A percentile compares a stretch with the other conserved stretches of the same genome.
Conservation (phyloP, 2,113 vertebrate species). For the Lanius ludovicianus region DNA sequence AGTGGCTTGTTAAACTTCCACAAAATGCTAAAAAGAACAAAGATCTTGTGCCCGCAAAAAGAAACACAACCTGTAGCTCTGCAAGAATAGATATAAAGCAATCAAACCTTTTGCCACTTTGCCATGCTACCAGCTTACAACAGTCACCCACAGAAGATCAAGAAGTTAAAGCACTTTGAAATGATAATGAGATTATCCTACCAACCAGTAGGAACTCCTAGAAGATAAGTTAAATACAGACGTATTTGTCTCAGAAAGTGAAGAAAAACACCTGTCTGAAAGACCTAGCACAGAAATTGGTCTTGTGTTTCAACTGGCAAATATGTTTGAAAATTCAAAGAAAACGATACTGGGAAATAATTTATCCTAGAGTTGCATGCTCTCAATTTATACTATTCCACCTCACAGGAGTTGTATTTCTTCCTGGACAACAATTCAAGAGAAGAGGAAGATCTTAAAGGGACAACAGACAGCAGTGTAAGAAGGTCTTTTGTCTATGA, state of each 20-base stretch:
- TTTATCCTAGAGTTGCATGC: not conserved
- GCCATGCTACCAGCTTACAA: not conserved
- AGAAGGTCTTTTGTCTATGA: not conserved
- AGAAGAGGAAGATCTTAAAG: not conserved
- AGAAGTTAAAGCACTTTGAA: not conserved
- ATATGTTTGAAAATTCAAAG: not conserved
- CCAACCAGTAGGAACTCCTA: not conserved
- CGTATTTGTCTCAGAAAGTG: not conserved
- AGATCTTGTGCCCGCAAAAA: not conserved
- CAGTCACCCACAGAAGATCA: not conserved
- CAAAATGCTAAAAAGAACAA: not conserved
- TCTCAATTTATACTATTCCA: not conserved
- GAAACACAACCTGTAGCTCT: not conserved
- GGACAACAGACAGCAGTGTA: not conserved
- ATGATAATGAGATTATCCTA: not conserved
- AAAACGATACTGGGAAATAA: not conserved
- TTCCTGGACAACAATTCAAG: not conserved
- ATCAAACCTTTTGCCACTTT: not conserved
- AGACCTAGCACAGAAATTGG: not conserved
- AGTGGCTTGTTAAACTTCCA: not conserved
- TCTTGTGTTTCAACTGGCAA: not conserved
- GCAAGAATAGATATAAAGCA: not conserved
- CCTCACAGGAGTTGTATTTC: not conserved
- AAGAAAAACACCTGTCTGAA: not conserved
- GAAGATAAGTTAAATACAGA: not conserved